Evolutionary conservation across 2,888 invertebrate genomes (phyloP).

Genomic region (Proisotoma minuta): DNA sequence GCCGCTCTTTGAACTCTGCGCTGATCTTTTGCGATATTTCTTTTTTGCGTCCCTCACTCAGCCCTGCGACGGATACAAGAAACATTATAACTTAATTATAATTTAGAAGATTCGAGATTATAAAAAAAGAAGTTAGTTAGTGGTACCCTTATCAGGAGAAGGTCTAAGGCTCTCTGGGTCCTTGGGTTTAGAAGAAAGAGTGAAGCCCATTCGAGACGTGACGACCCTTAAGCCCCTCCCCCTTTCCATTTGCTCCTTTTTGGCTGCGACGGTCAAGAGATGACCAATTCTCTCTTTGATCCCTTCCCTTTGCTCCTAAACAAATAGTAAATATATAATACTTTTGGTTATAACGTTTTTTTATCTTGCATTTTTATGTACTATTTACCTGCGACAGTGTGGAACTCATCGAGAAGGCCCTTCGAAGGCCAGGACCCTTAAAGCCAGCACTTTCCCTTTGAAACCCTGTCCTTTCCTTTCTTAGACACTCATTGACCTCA

Average conservation of each 20-base stretch:
- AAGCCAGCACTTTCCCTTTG: too few species aligned
- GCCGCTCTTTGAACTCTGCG: neutral
- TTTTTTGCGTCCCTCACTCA: neutral
- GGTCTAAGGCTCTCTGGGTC: neutral
- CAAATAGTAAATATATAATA: too few species aligned
- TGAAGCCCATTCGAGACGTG: constrained; percentile 42
- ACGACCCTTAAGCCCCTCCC: constrained; percentile 19
- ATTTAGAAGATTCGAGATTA: neutral
- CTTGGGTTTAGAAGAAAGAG: constrained; percentile 26
- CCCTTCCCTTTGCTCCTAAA: constrained; percentile 44
- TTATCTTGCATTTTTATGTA: too few species aligned
- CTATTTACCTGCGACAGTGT: too few species aligned
- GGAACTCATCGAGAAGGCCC: constrained; percentile 47
- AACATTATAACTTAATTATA: too few species aligned
- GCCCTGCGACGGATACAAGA: neutral
- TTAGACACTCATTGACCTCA: constrained; percentile 52
- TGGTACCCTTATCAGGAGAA: neutral
- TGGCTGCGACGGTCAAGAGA: constrained; percentile 23
- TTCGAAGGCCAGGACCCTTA: constrained; percentile 40
- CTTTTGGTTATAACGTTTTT: too few species aligned
- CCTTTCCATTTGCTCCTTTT: constrained; percentile 19
- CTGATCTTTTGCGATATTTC: neutral
- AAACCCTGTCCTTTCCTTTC: neutral
- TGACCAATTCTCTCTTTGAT: constrained; percentile 42
- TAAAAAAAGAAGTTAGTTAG: neutral